A percentile compares a stretch with the other conserved stretches of the same genome.
Evolutionary conservation across 1,140 invertebrate species (phyloP).

Genomic region (Pseudomyrmex dendroicus): DNA sequence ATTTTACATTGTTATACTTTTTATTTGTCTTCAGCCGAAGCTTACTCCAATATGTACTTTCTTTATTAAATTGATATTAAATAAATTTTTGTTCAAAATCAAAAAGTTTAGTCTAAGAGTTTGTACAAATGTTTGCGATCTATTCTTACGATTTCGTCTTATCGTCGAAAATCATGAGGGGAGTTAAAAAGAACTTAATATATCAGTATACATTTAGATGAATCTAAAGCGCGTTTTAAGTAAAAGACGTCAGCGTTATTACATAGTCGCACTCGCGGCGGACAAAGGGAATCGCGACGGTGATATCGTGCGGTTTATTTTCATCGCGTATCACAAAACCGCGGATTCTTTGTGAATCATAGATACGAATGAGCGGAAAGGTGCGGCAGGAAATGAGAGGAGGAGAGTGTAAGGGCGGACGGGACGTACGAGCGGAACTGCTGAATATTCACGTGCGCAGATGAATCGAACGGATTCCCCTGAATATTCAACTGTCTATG

Average conservation of each 20-base stretch:
- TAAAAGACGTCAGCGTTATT: constrained; percentile 11
- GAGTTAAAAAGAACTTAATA: neutral
- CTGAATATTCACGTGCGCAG: constrained; percentile 75
- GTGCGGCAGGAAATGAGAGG: constrained; percentile 61
- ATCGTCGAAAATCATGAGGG: too few species aligned
- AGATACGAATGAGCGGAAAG: constrained; percentile 56
- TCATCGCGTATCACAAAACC: constrained; percentile 47
- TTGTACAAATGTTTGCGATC: too few species aligned
- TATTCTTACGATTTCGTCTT: too few species aligned
- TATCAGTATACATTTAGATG: neutral
- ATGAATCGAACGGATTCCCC: constrained; percentile 73
- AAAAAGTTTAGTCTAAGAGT: neutral
- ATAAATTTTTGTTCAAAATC: too few species aligned
- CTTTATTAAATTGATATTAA: too few species aligned
- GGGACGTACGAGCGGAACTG: constrained; percentile 67
- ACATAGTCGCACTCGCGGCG: neutral
- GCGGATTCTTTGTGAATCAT: constrained; percentile 52
- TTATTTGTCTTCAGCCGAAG: too few species aligned
- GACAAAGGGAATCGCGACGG: constrained; percentile 4
- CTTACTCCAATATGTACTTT: too few species aligned
- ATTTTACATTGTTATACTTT: too few species aligned
- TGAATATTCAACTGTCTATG: constrained; percentile 72
- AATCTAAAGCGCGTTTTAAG: neutral
- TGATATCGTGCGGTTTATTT: constrained; percentile 51
- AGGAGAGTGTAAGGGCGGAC: constrained; percentile 56